Conservation (phyloP, 2,888 invertebrate species). For the Amphipyra berbera region DNA sequence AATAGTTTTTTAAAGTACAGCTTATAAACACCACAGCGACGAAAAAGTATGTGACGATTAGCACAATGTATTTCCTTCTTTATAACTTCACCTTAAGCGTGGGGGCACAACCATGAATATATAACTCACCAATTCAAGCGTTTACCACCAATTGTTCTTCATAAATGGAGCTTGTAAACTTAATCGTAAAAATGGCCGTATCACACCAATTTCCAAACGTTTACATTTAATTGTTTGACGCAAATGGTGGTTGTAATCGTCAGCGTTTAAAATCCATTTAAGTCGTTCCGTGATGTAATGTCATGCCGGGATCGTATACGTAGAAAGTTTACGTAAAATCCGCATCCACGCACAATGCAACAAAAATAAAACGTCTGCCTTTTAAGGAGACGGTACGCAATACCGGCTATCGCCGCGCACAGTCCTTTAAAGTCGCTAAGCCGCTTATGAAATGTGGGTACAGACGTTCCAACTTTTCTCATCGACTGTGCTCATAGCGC, state of each 20-base stretch:
- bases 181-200: slow-evolving; percentile 53
- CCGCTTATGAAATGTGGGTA: slow-evolving; percentile 83
- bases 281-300: slow-evolving; percentile 58
- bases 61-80: slow-evolving; percentile 33
- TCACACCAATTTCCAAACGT: slow-evolving; percentile 51
- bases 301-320: slow-evolving; percentile 58
- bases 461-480: slow-evolving; percentile 78
- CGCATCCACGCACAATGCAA: slow-evolving; percentile 71
- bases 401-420: slow-evolving; percentile 75
- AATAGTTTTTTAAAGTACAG: slow-evolving; percentile 13
- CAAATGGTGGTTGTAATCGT: slow-evolving; percentile 52
- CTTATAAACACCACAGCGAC: background rate
- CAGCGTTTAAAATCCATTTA: slow-evolving; percentile 57
- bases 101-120: slow-evolving; percentile 13
- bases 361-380: slow-evolving; percentile 80
- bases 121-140: slow-evolving; percentile 36
- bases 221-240: slow-evolving; percentile 59
- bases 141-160: slow-evolving; percentile 51
- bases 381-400: slow-evolving; percentile 77
- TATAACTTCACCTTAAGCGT: slow-evolving; percentile 16
- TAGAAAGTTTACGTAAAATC: slow-evolving; percentile 77
- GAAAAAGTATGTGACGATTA: slow-evolving; percentile 2
- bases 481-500: slow-evolving; percentile 64
- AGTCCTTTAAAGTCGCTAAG: slow-evolving; percentile 83
- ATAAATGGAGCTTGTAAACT: slow-evolving; percentile 49